phyloP scores from a whole-genome alignment of 2,888 invertebrate genomes.

The Dorcus hopei region DNA sequence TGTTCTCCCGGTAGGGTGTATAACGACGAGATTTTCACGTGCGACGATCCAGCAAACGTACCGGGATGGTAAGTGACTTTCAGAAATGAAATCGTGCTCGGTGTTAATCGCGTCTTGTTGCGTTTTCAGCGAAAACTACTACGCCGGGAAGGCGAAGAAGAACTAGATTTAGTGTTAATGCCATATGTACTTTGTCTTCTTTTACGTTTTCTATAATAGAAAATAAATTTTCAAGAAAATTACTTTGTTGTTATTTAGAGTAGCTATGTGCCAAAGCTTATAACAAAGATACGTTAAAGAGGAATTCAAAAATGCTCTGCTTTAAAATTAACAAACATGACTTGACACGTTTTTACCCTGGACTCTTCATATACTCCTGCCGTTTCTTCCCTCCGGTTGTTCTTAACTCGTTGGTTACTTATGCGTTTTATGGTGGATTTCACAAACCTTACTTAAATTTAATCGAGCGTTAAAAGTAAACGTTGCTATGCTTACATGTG shows the following conservation, averaged over 20 bases:
- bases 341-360: too few species aligned
- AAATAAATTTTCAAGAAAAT: neutral
- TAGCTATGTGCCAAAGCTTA: too few species aligned
- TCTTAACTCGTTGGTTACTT: too few species aligned
- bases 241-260: neutral
- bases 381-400: too few species aligned
- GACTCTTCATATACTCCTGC: too few species aligned
- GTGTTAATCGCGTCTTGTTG: constrained; percentile 13
- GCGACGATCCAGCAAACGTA: constrained; percentile 74
- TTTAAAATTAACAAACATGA: too few species aligned
- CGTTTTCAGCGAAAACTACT: constrained; percentile 42
- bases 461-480: too few species aligned
- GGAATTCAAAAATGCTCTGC: too few species aligned
- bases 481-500: too few species aligned
- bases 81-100: neutral
- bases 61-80: constrained; percentile 65
- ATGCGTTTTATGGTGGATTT: too few species aligned
- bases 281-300: too few species aligned
- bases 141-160: constrained; percentile 29
- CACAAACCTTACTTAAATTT: too few species aligned
- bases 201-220: constrained; percentile 12
- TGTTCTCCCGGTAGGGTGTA: constrained; percentile 73
- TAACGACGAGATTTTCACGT: constrained; percentile 73
- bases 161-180: neutral
- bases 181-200: constrained; percentile 9